Evolutionary conservation across 2,113 vertebrate species (phyloP).

Genomic region (Halichoeres trimaculatus): DNA sequence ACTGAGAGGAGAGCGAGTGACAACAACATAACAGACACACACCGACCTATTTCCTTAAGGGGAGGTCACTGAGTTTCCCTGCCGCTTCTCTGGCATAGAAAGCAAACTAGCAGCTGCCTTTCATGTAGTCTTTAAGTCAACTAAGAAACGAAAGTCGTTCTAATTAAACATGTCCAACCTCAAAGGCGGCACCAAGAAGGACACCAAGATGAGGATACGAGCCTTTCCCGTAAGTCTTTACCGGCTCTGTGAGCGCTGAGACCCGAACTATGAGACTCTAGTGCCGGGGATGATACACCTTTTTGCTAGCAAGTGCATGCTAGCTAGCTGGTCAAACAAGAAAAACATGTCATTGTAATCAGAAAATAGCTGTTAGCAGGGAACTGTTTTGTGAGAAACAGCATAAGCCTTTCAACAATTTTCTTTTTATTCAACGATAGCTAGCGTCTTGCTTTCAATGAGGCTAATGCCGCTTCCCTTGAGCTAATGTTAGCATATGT

Average conservation of each 20-base stretch:
- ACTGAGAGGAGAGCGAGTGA: slow-evolving; percentile 54
- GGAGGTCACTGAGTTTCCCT: slow-evolving; percentile 59
- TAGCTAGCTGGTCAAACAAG: slow-evolving; percentile 44
- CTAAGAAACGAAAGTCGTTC: slow-evolving; percentile 71
- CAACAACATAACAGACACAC: slow-evolving; percentile 66
- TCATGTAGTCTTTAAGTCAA: slow-evolving; percentile 80
- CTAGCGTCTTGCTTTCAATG: not conserved
- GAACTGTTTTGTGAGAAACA: not conserved
- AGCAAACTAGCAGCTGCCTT: slow-evolving; percentile 62
- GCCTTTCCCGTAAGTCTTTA: slow-evolving; percentile 92
- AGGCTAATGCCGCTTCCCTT: slow-evolving; percentile 21
- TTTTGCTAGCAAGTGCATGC: slow-evolving; percentile 41
- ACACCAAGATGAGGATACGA: slow-evolving; percentile 98
- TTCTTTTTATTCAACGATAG: not conserved
- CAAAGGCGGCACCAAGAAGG: slow-evolving; percentile 93
- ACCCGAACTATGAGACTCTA: slow-evolving; percentile 35
- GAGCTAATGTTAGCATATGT: slow-evolving; percentile 28
- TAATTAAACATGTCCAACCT: slow-evolving; percentile 92
- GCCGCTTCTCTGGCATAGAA: slow-evolving; percentile 59
- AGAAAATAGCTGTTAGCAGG: slow-evolving; percentile 4
- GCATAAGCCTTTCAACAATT: not conserved
- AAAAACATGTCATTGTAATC: slow-evolving; percentile 32
- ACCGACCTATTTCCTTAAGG: slow-evolving; percentile 53
- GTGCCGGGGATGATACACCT: slow-evolving; percentile 48
- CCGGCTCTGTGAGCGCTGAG: slow-evolving; percentile 25